Evolutionary conservation across 2,113 vertebrate genomes (phyloP), one percentile per base, ranked within the genome.

Genomic region (Lepus timidus): DNA sequence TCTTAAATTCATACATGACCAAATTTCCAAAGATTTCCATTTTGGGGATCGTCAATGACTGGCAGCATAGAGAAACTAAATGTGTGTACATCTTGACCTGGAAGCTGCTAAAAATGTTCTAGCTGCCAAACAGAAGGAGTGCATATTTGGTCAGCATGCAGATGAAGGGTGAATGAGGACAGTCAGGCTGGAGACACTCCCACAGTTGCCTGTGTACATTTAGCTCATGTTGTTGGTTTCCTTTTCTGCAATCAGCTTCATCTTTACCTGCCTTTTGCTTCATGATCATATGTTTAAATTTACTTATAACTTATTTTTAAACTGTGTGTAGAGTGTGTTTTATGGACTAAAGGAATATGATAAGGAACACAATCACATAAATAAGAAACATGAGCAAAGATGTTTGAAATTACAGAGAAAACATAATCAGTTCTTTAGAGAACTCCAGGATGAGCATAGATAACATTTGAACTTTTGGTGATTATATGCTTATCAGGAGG

Each of bases 101-200:
- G 52, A 71, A 44, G 62, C 83, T 73, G 83, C 93, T 93, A 90
- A 95, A 89, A 96, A 87, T 55, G 76, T 71, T 89, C 84, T 82
- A 96, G 75, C 80, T 96, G 84, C 90, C 96, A 93, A 93, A 79
- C n/a, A 67, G 79, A 94, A 75, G 70, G 65, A 71, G 84, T 58
- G 83, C 88, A 6, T 80, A 61, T 94, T 96, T 89, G 25, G 25
- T 93, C 91, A 80, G 86, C 82, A 44, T 49, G 70, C 75, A 52
- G 27, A 61, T 76, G 65, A 92, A 67, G 94, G 95, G 86, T 84
- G 86, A 95, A 58, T 89, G 90, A 96, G 96, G 96, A 95, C 93
- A 94, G n/a, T 27, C 39, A 55, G 81, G 25, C 86, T 67, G 44
- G 13, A 49, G 68, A 31, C 39, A 44, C 29, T 13, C 11, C 23